Evolutionary conservation across 2,888 invertebrate species (phyloP).

Genomic region (Melieria crassipennis): DNA sequence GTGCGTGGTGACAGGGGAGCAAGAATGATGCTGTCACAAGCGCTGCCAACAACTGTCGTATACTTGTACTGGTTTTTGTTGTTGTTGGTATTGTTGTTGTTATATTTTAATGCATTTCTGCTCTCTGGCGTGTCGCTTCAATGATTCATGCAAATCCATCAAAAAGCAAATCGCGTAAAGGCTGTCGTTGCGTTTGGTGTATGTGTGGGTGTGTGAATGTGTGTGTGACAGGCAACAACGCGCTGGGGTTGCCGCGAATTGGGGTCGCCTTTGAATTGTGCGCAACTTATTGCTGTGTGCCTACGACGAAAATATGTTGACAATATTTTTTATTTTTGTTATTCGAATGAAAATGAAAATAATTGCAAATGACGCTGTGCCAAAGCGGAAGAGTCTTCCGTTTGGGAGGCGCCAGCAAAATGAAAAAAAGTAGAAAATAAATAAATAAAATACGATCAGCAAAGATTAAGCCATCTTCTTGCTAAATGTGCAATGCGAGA

Average conservation of each 20-base stretch:
- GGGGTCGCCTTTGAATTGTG: conserved; percentile 3
- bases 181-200: background rate
- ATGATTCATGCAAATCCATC: conserved; percentile 60
- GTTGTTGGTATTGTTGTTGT: conserved; percentile 44
- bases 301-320: background rate
- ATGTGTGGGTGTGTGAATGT: background rate
- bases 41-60: too few species aligned
- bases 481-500: too few species aligned
- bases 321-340: background rate
- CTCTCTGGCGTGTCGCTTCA: conserved; percentile 56
- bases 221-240: background rate
- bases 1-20: background rate
- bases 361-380: background rate
- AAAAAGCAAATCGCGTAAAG: conserved; percentile 26
- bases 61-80: conserved; percentile 46
- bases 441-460: too few species aligned
- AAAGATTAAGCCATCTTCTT: too few species aligned
- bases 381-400: background rate
- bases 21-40: background rate
- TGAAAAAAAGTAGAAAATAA: too few species aligned
- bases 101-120: conserved; percentile 35
- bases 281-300: background rate
- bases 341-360: background rate
- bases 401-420: too few species aligned
- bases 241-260: background rate